Conservation (phyloP, 2,113 vertebrate species). For the Vulpes lagopus region DNA sequence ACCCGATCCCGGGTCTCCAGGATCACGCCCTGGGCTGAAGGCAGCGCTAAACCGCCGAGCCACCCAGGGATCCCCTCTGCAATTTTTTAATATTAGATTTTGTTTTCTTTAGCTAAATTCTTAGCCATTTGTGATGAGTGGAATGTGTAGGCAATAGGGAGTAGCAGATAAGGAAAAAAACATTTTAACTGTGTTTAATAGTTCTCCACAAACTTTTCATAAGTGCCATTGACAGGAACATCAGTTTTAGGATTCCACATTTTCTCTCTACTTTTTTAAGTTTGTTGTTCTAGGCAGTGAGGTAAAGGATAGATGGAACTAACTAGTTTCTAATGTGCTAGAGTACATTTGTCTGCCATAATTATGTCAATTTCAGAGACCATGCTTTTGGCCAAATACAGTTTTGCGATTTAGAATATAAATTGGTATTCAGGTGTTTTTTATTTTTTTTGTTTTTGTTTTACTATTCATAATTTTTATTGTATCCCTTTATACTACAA, state of each 20-base stretch:
- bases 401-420: background rate
- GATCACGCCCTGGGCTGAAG: too few relatives aligned
- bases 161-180: background rate
- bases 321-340: background rate
- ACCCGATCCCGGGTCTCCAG: too few relatives aligned
- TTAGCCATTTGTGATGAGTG: background rate
- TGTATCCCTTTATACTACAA: background rate
- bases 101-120: background rate
- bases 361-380: background rate
- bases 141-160: background rate
- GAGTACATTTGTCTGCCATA: background rate
- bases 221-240: background rate
- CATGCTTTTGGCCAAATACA: background rate
- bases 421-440: background rate
- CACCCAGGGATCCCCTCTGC: too few relatives aligned
- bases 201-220: background rate
- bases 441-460: background rate
- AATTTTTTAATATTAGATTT: background rate
- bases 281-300: background rate
- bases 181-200: background rate
- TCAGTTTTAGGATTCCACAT: background rate
- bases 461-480: conserved; percentile 3
- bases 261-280: background rate
- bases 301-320: background rate
- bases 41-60: too few relatives aligned